Percentiles rank a stretch among this genome's conserved stretches.
phyloP scores from a whole-genome alignment of 2,888 invertebrate species.

The Amphipoea lucens region DNA sequence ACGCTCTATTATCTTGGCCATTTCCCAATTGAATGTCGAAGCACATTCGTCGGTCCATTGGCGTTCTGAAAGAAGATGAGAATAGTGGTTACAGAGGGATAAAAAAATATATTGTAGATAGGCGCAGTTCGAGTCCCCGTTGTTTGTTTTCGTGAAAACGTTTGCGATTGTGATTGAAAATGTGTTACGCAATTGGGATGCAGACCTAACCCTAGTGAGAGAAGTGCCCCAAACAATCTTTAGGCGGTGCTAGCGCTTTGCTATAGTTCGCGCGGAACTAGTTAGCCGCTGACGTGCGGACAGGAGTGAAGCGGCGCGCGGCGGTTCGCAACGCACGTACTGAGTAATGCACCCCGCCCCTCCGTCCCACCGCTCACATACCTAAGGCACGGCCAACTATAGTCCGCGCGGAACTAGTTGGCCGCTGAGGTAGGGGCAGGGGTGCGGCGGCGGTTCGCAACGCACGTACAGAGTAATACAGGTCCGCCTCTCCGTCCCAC shows the following conservation, averaged over 20 bases:
- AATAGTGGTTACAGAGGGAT: neutral
- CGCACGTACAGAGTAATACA: no score
- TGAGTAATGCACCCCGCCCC: no score
- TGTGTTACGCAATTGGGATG: neutral
- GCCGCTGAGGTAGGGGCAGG: no score
- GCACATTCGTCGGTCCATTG: slow-evolving; percentile 75
- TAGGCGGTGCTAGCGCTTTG: neutral
- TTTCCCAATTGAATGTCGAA: slow-evolving; percentile 72
- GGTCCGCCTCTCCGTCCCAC: no score
- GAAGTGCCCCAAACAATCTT: neutral
- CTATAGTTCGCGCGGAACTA: neutral
- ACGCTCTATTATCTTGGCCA: slow-evolving; percentile 75
- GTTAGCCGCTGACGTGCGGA: no score
- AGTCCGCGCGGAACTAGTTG: no score
- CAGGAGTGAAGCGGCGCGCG: no score
- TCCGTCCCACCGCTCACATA: no score
- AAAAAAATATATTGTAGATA: neutral
- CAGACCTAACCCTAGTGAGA: neutral
- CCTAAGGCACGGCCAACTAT: no score
- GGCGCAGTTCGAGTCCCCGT: neutral
- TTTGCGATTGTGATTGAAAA: neutral
- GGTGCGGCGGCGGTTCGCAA: no score
- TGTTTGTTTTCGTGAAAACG: neutral
- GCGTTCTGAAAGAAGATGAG: slow-evolving; percentile 66
- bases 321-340: no score